These are phyloP conservation scores for Agrotis exclamationis DNA, from an alignment of 2,888 invertebrate species.

Conservation along the genomic window DNA sequence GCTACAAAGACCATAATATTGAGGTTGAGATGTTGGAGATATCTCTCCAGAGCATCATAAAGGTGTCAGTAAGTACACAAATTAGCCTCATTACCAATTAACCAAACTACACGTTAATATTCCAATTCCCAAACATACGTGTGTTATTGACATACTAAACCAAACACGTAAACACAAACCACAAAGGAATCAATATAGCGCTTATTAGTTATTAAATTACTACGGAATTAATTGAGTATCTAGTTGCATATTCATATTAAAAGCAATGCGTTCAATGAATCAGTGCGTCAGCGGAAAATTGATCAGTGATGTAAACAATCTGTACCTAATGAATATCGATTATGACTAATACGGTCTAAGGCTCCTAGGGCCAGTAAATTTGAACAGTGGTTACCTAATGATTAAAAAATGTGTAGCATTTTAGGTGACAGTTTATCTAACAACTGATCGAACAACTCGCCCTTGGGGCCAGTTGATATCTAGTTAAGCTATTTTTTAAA, in stretches of 20 bases:
- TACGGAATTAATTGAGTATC: slow-evolving; percentile 20
- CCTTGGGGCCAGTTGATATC: too few relatives aligned
- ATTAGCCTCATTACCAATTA: background rate
- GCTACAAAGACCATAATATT: background rate
- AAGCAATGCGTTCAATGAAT: slow-evolving; percentile 32
- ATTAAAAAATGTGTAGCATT: too few relatives aligned
- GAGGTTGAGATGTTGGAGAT: background rate
- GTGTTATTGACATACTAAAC: background rate
- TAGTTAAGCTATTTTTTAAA: too few relatives aligned
- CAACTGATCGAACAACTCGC: too few relatives aligned
- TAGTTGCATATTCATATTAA: slow-evolving; percentile 44
- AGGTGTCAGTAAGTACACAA: background rate
- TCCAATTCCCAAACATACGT: background rate
- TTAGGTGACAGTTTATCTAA: too few relatives aligned
- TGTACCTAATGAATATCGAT: too few relatives aligned
- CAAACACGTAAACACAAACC: background rate
- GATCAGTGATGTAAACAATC: slow-evolving; percentile 21
- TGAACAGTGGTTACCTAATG: too few relatives aligned
- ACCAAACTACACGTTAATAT: background rate
- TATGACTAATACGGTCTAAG: too few relatives aligned
- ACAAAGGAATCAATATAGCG: slow-evolving; percentile 12
- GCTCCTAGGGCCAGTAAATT: too few relatives aligned
- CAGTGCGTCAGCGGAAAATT: slow-evolving; percentile 20
- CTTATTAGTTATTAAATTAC: slow-evolving; percentile 19
- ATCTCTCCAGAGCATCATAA: background rate